Conservation (phyloP, 2,888 invertebrate species). For the Flexamia atlantica region DNA sequence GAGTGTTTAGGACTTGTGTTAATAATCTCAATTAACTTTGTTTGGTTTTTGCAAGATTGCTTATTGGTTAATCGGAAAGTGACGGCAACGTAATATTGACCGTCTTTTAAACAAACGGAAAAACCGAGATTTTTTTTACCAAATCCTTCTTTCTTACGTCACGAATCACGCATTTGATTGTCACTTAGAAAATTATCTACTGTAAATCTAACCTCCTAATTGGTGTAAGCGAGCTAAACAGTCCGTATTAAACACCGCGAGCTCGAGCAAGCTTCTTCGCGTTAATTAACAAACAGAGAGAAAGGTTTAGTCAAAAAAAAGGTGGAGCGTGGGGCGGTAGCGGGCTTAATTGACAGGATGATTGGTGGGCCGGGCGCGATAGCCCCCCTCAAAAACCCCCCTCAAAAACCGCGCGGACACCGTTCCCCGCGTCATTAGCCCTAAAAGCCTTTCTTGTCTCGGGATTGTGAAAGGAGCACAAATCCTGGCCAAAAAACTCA, state of each 20-base stretch:
- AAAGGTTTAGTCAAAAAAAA: constrained; percentile 46
- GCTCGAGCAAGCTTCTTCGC: not conserved
- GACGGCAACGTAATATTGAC: no score
- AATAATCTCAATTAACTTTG: no score
- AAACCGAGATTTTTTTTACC: no score
- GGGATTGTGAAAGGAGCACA: constrained; percentile 32
- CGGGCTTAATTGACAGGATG: constrained; percentile 41
- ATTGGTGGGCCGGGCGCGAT: not conserved
- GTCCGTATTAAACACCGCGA: constrained; percentile 4
- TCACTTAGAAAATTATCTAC: not conserved
- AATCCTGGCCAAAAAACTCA: constrained; percentile 30
- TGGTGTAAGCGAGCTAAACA: not conserved
- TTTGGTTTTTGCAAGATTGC: no score
- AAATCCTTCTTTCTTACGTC: no score
- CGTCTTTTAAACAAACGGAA: no score
- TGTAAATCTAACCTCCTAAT: not conserved
- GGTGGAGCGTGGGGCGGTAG: constrained; percentile 42
- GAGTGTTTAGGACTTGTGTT: no score
- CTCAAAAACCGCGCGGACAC: not conserved
- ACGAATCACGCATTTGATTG: not conserved
- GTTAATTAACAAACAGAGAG: constrained; percentile 54
- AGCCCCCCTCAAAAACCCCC: not conserved
- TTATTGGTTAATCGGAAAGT: no score
- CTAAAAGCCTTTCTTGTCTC: constrained; percentile 58
- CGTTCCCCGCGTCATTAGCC: constrained; percentile 34